Evolutionary conservation across 1,140 invertebrate species (phyloP).

Genomic region (Macrostomum lignano): DNA sequence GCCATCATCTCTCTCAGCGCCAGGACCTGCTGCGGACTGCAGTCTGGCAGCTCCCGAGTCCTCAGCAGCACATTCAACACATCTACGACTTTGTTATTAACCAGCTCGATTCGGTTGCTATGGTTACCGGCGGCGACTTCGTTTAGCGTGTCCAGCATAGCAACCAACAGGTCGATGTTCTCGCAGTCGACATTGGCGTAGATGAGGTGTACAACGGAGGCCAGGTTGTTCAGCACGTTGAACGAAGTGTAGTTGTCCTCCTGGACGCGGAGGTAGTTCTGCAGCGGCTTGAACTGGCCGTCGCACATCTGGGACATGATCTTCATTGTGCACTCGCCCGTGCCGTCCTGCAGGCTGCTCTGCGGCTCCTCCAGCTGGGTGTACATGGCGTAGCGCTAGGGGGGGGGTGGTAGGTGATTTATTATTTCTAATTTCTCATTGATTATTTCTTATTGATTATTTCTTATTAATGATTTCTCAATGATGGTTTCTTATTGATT

Average conservation of each 20-base stretch:
- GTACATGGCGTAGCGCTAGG: no score
- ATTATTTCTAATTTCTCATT: no score
- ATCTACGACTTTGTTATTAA: slow-evolving; percentile 23
- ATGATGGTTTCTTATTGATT: no score
- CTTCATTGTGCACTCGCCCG: no score
- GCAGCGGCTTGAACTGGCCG: no score
- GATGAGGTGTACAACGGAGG: slow-evolving; percentile 15
- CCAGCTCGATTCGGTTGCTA: slow-evolving; percentile 16
- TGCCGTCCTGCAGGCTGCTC: no score
- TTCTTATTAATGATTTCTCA: no score
- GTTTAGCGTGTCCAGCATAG: no score
- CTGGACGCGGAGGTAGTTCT: slow-evolving; percentile 21
- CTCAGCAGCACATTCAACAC: slow-evolving; percentile 23
- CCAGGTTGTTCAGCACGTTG: slow-evolving; percentile 20
- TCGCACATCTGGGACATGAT: no score
- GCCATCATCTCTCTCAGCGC: slow-evolving; percentile 20
- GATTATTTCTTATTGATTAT: no score
- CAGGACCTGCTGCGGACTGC: slow-evolving; percentile 20
- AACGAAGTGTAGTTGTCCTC: slow-evolving; percentile 24
- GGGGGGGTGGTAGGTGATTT: no score
- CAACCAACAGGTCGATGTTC: slow-evolving; percentile 14
- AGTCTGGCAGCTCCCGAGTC: slow-evolving; percentile 15
- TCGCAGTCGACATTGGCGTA: slow-evolving; percentile 17
- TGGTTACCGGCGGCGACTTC: slow-evolving; percentile 24
- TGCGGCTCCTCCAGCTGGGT: no score